Percentiles rank a stretch among this genome's conserved stretches.
These are phyloP conservation scores for Tanypteryx hageni DNA, from an alignment of 2,888 invertebrate species.

Conservation along the genomic window DNA sequence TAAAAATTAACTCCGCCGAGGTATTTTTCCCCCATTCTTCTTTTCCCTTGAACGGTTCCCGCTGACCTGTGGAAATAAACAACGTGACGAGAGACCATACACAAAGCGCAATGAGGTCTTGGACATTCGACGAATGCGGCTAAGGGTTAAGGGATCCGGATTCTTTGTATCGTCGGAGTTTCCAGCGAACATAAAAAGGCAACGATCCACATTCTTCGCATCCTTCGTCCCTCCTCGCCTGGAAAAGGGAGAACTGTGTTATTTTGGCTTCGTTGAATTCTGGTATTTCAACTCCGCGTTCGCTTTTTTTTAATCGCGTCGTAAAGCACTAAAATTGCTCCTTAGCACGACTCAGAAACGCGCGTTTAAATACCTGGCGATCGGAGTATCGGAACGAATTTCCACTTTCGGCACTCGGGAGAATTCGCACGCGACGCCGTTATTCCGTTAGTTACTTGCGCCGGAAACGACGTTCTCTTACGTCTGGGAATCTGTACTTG, in stretches of 20 bases:
- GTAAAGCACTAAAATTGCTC: too few relatives aligned
- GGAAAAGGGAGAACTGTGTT: background rate
- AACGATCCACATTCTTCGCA: background rate
- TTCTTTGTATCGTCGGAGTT: conserved; percentile 2
- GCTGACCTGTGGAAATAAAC: conserved; percentile 32
- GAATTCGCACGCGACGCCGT: too few relatives aligned
- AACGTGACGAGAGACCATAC: background rate
- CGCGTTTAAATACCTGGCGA: too few relatives aligned
- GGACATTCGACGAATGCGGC: background rate
- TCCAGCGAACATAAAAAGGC: background rate
- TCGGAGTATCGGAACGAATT: too few relatives aligned
- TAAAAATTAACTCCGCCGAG: background rate
- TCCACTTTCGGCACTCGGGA: too few relatives aligned
- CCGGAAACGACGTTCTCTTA: too few relatives aligned
- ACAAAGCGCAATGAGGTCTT: conserved; percentile 21
- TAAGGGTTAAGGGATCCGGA: background rate
- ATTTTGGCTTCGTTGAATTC: background rate
- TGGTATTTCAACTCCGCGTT: background rate
- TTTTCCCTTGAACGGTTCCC: conserved; percentile 29
- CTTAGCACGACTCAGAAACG: too few relatives aligned
- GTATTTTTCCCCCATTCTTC: background rate
- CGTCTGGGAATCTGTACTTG: too few relatives aligned
- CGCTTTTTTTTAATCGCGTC: too few relatives aligned
- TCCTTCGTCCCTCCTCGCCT: background rate
- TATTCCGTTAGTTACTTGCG: too few relatives aligned